A percentile compares a stretch with the other conserved stretches of the same genome.
Conservation (phyloP, 2,888 invertebrate species). For the Hyppa rectilinea region DNA sequence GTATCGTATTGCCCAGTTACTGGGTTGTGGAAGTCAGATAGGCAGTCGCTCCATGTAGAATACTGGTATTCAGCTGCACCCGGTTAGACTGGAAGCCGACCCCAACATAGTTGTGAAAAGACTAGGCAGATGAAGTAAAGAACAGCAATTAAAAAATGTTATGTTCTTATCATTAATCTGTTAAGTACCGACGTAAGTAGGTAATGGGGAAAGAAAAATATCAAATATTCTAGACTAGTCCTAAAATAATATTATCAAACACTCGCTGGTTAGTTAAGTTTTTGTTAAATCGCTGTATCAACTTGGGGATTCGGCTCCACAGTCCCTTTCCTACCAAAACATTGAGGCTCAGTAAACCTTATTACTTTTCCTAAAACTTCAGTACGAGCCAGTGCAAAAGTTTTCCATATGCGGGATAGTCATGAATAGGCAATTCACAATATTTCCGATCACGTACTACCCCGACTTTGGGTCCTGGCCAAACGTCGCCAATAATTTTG, state of each 20-base stretch:
- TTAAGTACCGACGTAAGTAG: background rate
- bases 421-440: conserved; percentile 86
- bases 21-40: too few relatives aligned
- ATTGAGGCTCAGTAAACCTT: conserved; percentile 40
- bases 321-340: conserved; percentile 45
- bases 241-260: conserved; percentile 13
- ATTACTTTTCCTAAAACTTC: conserved; percentile 66
- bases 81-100: too few relatives aligned
- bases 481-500: conserved; percentile 77
- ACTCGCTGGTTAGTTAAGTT: conserved; percentile 20
- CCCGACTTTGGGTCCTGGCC: conserved; percentile 80
- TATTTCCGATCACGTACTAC: conserved; percentile 83
- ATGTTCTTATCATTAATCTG: background rate
- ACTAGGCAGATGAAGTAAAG: too few relatives aligned
- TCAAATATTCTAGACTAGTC: conserved; percentile 8
- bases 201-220: background rate
- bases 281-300: conserved; percentile 27
- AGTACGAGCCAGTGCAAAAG: conserved; percentile 72
- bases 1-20: too few relatives aligned
- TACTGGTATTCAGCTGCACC: too few relatives aligned
- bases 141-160: conserved; percentile 16
- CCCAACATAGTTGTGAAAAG: too few relatives aligned
- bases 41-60: too few relatives aligned
- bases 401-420: conserved; percentile 76
- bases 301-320: conserved; percentile 15